Evolutionary conservation across 2,888 invertebrate species (phyloP).

Genomic region (Cotesia congregata): DNA sequence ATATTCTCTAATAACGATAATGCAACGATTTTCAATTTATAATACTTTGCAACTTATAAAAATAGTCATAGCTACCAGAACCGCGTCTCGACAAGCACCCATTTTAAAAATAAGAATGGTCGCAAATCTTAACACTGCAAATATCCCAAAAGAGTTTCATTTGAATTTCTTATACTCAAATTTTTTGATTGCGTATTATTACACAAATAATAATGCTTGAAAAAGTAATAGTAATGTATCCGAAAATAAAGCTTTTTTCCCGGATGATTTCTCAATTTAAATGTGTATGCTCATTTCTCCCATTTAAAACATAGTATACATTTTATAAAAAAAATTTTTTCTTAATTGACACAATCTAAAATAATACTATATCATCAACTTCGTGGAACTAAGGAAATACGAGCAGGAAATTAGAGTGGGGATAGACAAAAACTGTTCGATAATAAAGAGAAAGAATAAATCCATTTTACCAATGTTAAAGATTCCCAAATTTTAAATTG

Average conservation of each 20-base stretch:
- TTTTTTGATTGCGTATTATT: not conserved
- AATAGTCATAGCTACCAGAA: conserved; percentile 65
- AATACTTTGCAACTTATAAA: conserved; percentile 70
- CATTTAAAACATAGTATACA: conserved; percentile 34
- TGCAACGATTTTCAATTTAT: conserved; percentile 69
- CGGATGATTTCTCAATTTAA: no score
- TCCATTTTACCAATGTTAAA: no score
- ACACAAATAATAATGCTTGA: not conserved
- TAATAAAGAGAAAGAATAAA: no score
- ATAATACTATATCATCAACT: no score
- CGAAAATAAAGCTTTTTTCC: not conserved
- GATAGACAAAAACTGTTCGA: no score
- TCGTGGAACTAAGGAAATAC: no score
- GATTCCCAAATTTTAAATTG: no score
- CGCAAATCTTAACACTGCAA: not conserved
- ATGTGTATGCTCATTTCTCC: not conserved
- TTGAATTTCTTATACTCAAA: not conserved
- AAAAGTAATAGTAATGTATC: not conserved
- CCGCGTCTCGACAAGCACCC: conserved; percentile 57
- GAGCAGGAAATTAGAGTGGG: no score
- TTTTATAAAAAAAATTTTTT: no score
- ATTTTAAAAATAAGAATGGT: not conserved
- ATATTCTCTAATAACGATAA: conserved; percentile 70
- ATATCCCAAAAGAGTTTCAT: not conserved
- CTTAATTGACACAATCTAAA: no score